Evolutionary conservation across 2,888 invertebrate species (phyloP).

Genomic region (Exocentrus adspersus): DNA sequence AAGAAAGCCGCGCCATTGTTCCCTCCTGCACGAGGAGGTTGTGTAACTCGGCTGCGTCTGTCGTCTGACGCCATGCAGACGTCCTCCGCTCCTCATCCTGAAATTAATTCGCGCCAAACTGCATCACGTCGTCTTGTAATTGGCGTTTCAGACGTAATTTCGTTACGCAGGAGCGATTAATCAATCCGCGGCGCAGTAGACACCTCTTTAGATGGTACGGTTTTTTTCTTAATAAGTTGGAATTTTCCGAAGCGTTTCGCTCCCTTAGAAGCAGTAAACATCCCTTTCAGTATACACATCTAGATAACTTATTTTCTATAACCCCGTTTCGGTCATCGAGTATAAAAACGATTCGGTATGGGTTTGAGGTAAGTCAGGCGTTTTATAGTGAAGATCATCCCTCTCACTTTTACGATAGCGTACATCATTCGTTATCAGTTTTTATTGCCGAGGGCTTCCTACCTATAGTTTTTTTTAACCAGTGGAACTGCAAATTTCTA

Average conservation of each 20-base stretch:
- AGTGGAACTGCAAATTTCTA: no score
- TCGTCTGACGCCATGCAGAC: constrained; percentile 25
- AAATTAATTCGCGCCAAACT: constrained; percentile 29
- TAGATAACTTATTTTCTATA: not conserved
- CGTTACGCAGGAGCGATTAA: constrained; percentile 29
- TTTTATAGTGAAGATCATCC: not conserved
- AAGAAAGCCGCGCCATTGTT: no score
- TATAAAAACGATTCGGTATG: not conserved
- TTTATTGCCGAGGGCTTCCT: not conserved
- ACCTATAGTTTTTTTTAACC: no score
- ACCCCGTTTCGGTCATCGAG: not conserved
- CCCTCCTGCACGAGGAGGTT: not conserved
- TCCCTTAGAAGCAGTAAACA: no score
- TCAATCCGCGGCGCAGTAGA: constrained; percentile 20
- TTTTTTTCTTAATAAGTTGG: no score
- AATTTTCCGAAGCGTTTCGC: no score
- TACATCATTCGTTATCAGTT: constrained; percentile 1
- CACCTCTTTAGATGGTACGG: no score
- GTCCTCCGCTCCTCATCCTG: not conserved
- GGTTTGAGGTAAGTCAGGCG: not conserved
- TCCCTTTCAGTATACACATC: not conserved
- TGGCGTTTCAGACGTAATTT: constrained; percentile 31
- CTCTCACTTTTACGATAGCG: not conserved
- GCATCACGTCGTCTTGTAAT: constrained; percentile 31
- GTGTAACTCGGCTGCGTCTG: constrained; percentile 16